Base-by-base conservation (phyloP, 2,113 vertebrate species). In the Paedocypris sp. region DNA sequence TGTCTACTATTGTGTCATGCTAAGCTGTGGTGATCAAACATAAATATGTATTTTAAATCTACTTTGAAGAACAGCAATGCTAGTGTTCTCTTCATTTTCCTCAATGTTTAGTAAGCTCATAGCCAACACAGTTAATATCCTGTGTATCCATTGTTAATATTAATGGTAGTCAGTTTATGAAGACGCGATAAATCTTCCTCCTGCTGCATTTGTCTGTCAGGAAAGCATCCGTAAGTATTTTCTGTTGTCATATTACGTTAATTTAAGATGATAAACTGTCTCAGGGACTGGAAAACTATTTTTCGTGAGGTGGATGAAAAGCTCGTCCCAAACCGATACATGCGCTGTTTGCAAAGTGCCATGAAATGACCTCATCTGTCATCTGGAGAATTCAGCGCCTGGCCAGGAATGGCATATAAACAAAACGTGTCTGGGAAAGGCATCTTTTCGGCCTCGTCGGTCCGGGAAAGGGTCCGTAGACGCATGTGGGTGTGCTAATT, bases 401-500 rank as follows among this genome's bases (percentile, higher is more conserved):
- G 15, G 45, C 58, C 15, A 3, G 36, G 13, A 28, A 29, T 50
- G 41, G 10, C 33, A 22, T 2, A 22, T 25, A 36, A 36, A 39
- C 16, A 7, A 38, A 33, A 50, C 18, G 38, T 28, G 52, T 38
- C 23, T 64, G 50, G 45, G 43, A 62, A 63, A 41, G 29, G 31
- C 60, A 25, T 69, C 49, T 15, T 54, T 15, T 23, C 38, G 4
- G 29, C 32, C 1, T 23, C 10, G 22, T 41, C 22, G 6, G 33
- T 28, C 28, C 35, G 23, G 13, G 47, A 15, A 46, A 16, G 12
- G 22, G 31, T 62, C 12, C 42, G 43, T 57, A 6, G 35, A 31
- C 57, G 41, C 33, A 20, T 39, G 48, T 31, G 39, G 12, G 41
- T 54, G 58, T 61, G 38, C 70, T 63, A 72, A 71, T 64, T 62